These are phyloP conservation scores for Amniataba percoides DNA, from an alignment of 2,797 vertebrate genomes.

Conservation along the genomic window DNA sequence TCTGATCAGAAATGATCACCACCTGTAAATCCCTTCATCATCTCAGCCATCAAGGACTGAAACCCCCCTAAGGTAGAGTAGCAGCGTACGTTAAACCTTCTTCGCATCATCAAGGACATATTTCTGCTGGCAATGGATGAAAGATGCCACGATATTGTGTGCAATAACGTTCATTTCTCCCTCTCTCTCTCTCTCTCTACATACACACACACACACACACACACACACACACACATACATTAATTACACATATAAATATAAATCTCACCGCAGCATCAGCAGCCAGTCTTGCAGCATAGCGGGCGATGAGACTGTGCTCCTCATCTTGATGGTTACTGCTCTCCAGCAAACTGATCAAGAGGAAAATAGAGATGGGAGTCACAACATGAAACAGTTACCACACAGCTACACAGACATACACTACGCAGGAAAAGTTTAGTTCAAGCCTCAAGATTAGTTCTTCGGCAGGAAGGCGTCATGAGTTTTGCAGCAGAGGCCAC, in stretches of 20 bases:
- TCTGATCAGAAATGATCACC: slow-evolving; percentile 50
- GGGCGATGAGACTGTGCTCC: slow-evolving; percentile 97
- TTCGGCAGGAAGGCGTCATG: slow-evolving; percentile 21
- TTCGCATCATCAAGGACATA: slow-evolving; percentile 44
- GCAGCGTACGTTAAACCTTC: slow-evolving; percentile 25
- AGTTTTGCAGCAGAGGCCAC: slow-evolving; percentile 26
- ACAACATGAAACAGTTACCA: slow-evolving; percentile 54
- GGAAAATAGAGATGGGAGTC: slow-evolving; percentile 66
- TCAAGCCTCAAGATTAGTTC: slow-evolving; percentile 50
- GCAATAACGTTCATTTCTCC: too few relatives aligned
- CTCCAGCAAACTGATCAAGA: slow-evolving; percentile 90
- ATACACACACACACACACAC: too few relatives aligned
- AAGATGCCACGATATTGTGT: slow-evolving; percentile 49
- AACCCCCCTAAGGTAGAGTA: slow-evolving; percentile 17
- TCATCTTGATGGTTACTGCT: slow-evolving; percentile 95
- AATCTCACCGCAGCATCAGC: slow-evolving; percentile 95
- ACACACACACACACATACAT: too few relatives aligned
- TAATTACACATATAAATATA: slow-evolving; percentile 32
- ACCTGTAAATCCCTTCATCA: slow-evolving; percentile 46
- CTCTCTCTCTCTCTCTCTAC: too few relatives aligned
- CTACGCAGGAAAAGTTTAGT: slow-evolving; percentile 32
- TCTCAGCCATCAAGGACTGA: slow-evolving; percentile 23
- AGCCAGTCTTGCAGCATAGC: slow-evolving; percentile 97
- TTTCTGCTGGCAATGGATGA: slow-evolving; percentile 49
- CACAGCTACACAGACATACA: slow-evolving; percentile 5